Conservation (phyloP, 2,113 vertebrate species). For the Columbina picui region DNA sequence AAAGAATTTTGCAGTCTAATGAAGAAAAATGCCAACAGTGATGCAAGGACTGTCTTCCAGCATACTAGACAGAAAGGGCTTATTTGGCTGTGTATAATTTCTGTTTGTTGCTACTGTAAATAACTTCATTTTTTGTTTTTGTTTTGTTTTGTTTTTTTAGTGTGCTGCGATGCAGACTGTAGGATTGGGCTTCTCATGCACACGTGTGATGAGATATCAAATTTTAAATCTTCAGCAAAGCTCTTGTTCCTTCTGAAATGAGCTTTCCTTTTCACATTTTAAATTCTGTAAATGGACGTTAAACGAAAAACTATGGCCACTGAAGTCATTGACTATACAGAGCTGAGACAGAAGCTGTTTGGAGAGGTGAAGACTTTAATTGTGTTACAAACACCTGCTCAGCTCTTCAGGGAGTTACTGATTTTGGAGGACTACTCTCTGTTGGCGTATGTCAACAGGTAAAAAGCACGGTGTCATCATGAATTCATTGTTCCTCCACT, state of each 20-base stretch:
- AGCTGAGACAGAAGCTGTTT: neutral
- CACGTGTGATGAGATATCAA: fast-evolving
- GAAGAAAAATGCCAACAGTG: neutral
- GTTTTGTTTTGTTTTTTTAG: no score
- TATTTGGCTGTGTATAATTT: neutral
- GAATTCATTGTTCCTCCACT: neutral
- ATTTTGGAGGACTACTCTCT: neutral
- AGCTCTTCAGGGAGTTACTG: neutral
- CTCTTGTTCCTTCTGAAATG: neutral
- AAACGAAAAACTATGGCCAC: neutral
- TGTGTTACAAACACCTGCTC: neutral
- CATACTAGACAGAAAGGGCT: fast-evolving
- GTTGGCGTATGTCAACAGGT: fast-evolving
- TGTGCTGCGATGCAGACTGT: neutral
- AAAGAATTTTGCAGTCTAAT: neutral
- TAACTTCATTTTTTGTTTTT: no score
- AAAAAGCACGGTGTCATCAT: neutral
- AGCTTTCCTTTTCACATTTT: neutral
- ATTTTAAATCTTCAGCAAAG: neutral
- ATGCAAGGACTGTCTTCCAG: neutral
- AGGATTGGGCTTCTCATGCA: neutral
- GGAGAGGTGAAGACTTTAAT: neutral
- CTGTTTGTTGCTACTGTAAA: neutral
- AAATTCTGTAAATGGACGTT: neutral
- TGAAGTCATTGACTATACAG: neutral